A percentile compares a stretch with the other conserved stretches of the same genome.
Conservation (phyloP, 2,797 vertebrate genomes). For the Hoplostethus mediterraneus region DNA sequence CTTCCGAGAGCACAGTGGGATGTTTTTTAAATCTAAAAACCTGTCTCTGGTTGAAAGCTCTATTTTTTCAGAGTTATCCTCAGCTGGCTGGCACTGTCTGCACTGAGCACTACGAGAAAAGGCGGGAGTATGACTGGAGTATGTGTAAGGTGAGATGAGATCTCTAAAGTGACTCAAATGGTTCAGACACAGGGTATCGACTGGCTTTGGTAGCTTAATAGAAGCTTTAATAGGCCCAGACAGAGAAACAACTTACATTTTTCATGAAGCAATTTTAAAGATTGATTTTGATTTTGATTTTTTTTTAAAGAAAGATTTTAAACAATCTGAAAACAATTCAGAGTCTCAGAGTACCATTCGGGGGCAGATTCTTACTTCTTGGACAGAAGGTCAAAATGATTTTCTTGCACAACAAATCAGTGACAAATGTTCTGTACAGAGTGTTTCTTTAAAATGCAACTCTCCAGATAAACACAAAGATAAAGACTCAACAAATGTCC, state of each 20-base stretch:
- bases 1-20: neutral
- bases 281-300: no score
- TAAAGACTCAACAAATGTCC: slow-evolving; percentile 8
- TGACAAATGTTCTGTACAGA: slow-evolving; percentile 21
- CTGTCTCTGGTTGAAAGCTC: slow-evolving; percentile 25
- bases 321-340: slow-evolving; percentile 38
- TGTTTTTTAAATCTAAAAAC: slow-evolving; percentile 36
- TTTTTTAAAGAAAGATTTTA: no score
- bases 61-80: slow-evolving; percentile 44
- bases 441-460: slow-evolving; percentile 1
- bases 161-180: slow-evolving; percentile 68
- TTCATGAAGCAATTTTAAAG: slow-evolving; percentile 67
- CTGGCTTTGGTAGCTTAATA: slow-evolving; percentile 63
- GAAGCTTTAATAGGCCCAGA: slow-evolving; percentile 66
- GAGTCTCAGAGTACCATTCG: slow-evolving; percentile 50
- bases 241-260: slow-evolving; percentile 67
- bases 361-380: slow-evolving; percentile 12
- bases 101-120: slow-evolving; percentile 41
- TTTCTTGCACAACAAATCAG: slow-evolving; percentile 51
- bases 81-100: slow-evolving; percentile 31
- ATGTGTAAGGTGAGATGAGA: slow-evolving; percentile 65
- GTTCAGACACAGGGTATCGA: slow-evolving; percentile 59
- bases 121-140: slow-evolving; percentile 28
- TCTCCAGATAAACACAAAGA: slow-evolving; percentile 21
- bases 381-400: slow-evolving; percentile 32